Evolutionary conservation across 1,140 invertebrate genomes (phyloP).

Genomic region (Drosophila triauraria): DNA sequence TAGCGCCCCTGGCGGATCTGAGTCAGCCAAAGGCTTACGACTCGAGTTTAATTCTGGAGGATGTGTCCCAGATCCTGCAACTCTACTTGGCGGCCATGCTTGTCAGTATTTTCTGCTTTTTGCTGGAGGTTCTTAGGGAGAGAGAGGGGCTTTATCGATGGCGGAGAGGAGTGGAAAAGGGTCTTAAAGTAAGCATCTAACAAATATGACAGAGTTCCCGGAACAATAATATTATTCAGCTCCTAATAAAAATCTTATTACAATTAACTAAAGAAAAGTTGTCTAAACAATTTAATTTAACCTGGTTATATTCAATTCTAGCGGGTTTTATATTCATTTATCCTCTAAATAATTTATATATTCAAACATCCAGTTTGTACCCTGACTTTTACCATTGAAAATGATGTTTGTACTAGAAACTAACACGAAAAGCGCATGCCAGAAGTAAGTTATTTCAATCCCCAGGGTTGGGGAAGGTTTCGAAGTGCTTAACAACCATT

Average conservation of each 20-base stretch:
- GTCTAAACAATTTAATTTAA: too few relatives aligned
- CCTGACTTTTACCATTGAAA: background rate
- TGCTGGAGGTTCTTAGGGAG: conserved; percentile 21
- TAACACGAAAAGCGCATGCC: conserved; percentile 8
- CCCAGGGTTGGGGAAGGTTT: background rate
- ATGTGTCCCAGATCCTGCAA: conserved; percentile 39
- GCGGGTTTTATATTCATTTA: too few relatives aligned
- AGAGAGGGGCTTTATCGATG: background rate
- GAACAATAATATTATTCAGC: background rate
- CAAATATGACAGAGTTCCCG: too few relatives aligned
- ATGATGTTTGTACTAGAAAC: background rate
- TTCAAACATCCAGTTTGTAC: background rate
- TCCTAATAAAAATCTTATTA: too few relatives aligned
- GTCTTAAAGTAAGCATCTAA: background rate
- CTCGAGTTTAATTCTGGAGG: conserved; percentile 12
- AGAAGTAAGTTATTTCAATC: background rate
- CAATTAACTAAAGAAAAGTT: too few relatives aligned
- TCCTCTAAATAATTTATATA: too few relatives aligned
- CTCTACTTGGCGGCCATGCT: conserved; percentile 18
- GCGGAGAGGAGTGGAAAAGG: background rate
- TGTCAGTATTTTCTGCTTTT: conserved; percentile 25
- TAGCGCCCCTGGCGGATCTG: conserved; percentile 23
- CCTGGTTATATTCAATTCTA: background rate
- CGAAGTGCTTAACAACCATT: background rate
- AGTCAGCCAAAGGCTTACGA: conserved; percentile 4